These are phyloP conservation scores for Pampus argenteus DNA, from an alignment of 2,797 vertebrate species.

Conservation along the genomic window DNA sequence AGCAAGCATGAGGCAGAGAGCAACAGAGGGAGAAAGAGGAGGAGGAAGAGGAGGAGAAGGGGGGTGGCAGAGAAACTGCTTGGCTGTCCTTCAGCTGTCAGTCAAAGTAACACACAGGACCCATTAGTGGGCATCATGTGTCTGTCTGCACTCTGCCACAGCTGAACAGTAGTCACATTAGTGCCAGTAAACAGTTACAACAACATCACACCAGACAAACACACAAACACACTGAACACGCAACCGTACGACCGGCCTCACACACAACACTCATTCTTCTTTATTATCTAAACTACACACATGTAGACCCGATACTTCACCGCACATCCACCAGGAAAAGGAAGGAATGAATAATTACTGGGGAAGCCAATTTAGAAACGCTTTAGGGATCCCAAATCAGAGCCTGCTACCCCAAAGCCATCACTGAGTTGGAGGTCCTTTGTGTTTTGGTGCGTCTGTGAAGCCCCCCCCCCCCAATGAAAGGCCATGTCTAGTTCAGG, in stretches of 20 bases:
- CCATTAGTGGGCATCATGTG: conserved; percentile 41
- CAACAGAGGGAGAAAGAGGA: neutral
- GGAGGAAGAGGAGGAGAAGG: neutral
- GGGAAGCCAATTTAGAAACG: conserved; percentile 29
- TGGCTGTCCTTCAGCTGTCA: conserved; percentile 56
- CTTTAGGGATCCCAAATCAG: conserved; percentile 18
- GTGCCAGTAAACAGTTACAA: neutral
- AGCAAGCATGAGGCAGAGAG: conserved; percentile 1
- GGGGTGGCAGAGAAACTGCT: neutral
- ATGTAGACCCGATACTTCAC: conserved; percentile 2
- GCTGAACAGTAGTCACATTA: conserved; percentile 15
- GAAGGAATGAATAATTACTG: conserved; percentile 29
- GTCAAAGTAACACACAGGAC: conserved; percentile 31
- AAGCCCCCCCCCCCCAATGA: conserved; percentile 45
- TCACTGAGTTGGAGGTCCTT: conserved; percentile 3
- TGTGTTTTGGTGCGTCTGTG: conserved; percentile 30
- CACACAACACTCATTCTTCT: too few relatives aligned
- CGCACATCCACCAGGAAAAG: conserved; percentile 8
- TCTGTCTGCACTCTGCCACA: conserved; percentile 11
- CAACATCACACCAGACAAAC: neutral
- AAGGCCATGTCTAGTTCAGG: conserved; percentile 65
- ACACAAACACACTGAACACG: neutral
- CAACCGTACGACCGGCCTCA: too few relatives aligned
- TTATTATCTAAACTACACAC: neutral
- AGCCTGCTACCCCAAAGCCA: conserved; percentile 10